phyloP scores from a whole-genome alignment of 2,113 vertebrate genomes.

The Ctenodactylus gundi region DNA sequence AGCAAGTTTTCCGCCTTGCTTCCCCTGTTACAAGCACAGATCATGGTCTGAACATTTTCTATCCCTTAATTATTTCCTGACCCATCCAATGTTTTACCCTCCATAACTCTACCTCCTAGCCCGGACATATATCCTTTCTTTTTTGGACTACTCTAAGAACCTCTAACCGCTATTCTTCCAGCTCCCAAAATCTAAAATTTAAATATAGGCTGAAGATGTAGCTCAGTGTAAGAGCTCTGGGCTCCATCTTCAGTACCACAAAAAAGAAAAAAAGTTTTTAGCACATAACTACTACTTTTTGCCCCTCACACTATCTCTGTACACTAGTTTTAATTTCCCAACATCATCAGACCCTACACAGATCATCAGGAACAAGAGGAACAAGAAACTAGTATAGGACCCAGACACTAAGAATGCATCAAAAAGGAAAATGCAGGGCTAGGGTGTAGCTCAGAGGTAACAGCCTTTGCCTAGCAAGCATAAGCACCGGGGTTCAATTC shows the following conservation, averaged over 20 bases:
- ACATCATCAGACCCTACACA: neutral
- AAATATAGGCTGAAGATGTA: too few relatives aligned
- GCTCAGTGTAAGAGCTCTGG: too few relatives aligned
- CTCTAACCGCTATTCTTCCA: too few relatives aligned
- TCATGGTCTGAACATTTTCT: neutral
- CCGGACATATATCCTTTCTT: neutral
- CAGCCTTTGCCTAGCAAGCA: too few relatives aligned
- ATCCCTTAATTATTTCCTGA: slow-evolving; percentile 14
- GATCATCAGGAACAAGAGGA: neutral
- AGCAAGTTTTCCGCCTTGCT: neutral
- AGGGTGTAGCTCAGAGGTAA: too few relatives aligned
- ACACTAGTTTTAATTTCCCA: neutral
- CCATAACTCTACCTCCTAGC: neutral
- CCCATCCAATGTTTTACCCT: neutral
- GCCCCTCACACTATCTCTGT: neutral
- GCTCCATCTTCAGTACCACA: too few relatives aligned
- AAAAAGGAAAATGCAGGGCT: neutral
- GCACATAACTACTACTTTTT: neutral
- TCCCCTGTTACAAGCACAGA: neutral
- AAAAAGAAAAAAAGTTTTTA: too few relatives aligned
- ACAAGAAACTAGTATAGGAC: neutral
- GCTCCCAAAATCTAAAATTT: too few relatives aligned
- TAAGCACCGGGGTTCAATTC: too few relatives aligned
- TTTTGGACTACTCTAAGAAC: neutral
- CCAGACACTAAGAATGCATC: neutral